Percentiles rank a stretch among this genome's conserved stretches.
Conservation (phyloP, 2,113 vertebrate species). For the Asarcornis scutulata region DNA sequence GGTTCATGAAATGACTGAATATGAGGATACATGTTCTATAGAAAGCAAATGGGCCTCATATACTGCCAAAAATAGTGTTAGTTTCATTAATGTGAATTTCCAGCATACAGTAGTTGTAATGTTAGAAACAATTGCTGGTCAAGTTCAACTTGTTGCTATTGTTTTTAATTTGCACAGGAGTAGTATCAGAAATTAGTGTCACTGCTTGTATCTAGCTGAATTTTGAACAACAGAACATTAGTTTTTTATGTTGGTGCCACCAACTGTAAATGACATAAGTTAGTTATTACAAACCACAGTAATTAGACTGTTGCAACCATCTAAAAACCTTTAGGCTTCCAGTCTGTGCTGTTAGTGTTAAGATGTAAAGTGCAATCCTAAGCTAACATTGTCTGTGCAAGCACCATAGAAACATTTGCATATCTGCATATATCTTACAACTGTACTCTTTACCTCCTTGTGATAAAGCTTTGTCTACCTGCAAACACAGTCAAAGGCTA, state of each 20-base stretch:
- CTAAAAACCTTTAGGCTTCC: constrained; percentile 89
- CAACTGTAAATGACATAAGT: constrained; percentile 99
- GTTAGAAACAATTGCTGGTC: constrained; percentile 99
- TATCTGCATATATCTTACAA: constrained; percentile 94
- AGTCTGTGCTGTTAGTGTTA: constrained; percentile 95
- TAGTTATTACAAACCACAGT: constrained; percentile 89
- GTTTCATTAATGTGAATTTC: constrained; percentile 98
- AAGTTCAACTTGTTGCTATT: constrained; percentile 98
- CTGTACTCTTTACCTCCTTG: constrained; percentile 98
- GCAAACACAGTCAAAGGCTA: constrained; percentile 99
- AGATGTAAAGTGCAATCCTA: constrained; percentile 90
- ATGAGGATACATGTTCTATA: constrained; percentile 90
- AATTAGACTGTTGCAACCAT: constrained; percentile 94
- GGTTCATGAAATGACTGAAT: constrained; percentile 89
- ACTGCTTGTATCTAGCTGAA: constrained; percentile 98
- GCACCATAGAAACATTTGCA: constrained; percentile 93
- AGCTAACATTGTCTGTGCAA: constrained; percentile 92
- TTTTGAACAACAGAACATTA: constrained; percentile 90
- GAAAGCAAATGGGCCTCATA: constrained; percentile 96
- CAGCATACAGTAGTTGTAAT: constrained; percentile 95
- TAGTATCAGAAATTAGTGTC: constrained; percentile 97
- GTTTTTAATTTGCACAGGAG: constrained; percentile 99
- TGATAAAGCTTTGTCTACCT: constrained; percentile 99
- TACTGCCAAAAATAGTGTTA: constrained; percentile 99
- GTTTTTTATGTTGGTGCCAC: constrained; percentile 92